A percentile compares a stretch with the other conserved stretches of the same genome.
These are phyloP conservation scores for Ptychodera flava DNA, from an alignment of 35 echinoderm and acorn worm species.

Conservation along the genomic window DNA sequence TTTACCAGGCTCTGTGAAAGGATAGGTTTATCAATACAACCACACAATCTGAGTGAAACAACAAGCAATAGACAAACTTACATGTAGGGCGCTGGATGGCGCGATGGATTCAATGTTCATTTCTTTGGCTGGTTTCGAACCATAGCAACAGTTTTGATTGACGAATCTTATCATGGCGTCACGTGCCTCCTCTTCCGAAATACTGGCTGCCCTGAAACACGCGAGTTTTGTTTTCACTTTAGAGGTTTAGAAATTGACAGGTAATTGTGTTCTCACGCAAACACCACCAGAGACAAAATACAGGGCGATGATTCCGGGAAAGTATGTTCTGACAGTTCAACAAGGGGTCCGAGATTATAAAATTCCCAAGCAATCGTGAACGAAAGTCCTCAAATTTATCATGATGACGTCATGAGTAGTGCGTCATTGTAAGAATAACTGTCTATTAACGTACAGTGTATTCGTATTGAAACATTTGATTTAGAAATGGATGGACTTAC, in stretches of 20 bases:
- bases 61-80: no score
- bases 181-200: slow-evolving; percentile 49
- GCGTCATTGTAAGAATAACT: no score
- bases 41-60: no score
- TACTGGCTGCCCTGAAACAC: background rate
- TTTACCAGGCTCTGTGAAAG: no score
- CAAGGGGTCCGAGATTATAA: background rate
- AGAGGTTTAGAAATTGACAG: background rate
- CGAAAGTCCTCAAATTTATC: background rate
- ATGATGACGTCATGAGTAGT: no score
- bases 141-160: slow-evolving; percentile 71
- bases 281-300: background rate
- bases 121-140: slow-evolving; percentile 43
- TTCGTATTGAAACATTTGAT: no score
- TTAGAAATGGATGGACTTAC: background rate
- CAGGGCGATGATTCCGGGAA: background rate
- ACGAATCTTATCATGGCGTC: slow-evolving; percentile 52
- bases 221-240: background rate
- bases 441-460: no score
- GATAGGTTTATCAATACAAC: no score
- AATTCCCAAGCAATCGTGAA: background rate
- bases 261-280: background rate
- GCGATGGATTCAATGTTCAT: slow-evolving; percentile 51
- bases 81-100: slow-evolving; percentile 48
- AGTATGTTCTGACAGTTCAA: background rate